A percentile compares a stretch with the other conserved stretches of the same genome.
Evolutionary conservation across 2,113 vertebrate species (phyloP).

Genomic region (Donacobius atricapilla): DNA sequence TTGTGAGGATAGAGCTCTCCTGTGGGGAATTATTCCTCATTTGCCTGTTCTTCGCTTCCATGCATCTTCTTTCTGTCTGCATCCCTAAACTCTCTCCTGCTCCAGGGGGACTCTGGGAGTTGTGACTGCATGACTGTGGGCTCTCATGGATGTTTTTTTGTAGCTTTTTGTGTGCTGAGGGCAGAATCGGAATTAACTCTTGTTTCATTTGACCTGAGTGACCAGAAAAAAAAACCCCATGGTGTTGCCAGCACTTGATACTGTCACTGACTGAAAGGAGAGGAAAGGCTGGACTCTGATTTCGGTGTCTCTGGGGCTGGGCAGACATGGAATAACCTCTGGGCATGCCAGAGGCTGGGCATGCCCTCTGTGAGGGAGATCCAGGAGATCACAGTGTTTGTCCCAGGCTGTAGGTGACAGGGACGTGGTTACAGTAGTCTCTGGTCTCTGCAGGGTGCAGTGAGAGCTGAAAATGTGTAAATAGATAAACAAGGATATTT

Average conservation of each 20-base stretch:
- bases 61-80: slow-evolving; percentile 64
- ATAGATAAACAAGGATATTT: neutral
- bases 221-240: neutral
- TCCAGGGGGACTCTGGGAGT: slow-evolving; percentile 54
- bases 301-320: neutral
- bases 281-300: neutral
- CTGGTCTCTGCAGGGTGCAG: neutral
- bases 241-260: slow-evolving; percentile 59
- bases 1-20: slow-evolving; percentile 62
- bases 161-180: slow-evolving; percentile 46
- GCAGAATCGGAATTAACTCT: neutral
- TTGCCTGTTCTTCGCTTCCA: slow-evolving; percentile 74
- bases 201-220: neutral
- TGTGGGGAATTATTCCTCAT: neutral
- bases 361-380: neutral
- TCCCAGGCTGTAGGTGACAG: neutral
- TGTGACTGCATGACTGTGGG: slow-evolving; percentile 56
- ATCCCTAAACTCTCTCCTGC: slow-evolving; percentile 56
- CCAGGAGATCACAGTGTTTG: neutral
- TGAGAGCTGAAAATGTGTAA: neutral
- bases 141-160: slow-evolving; percentile 42
- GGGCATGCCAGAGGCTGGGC: too few species aligned
- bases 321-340: neutral
- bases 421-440: neutral
- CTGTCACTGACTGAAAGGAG: neutral